Conservation (phyloP, 1,140 invertebrate species). For the Scaptomyza pallida region DNA sequence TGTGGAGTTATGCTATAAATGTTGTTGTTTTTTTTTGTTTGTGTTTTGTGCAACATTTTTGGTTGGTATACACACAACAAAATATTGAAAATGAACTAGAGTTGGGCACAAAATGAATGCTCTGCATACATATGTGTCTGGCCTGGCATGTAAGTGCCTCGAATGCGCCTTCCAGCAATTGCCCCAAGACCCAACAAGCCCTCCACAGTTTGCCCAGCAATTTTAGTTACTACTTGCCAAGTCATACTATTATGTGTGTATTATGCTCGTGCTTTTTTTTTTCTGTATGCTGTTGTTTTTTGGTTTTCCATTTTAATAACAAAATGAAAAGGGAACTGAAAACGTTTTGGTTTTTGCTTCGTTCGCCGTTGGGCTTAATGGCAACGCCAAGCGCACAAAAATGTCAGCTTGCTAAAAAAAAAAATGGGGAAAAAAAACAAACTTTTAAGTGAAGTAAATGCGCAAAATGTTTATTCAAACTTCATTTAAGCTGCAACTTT, state of each 20-base stretch:
- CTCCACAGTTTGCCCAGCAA: slow-evolving; percentile 42
- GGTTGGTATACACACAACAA: slow-evolving; percentile 56
- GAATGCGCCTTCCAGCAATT: slow-evolving; percentile 2
- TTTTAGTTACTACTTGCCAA: slow-evolving; percentile 75
- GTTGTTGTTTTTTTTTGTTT: slow-evolving; percentile 14
- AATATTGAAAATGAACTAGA: slow-evolving; percentile 74
- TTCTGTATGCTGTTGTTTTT: not conserved
- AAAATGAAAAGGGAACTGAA: slow-evolving; percentile 31
- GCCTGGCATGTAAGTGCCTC: slow-evolving; percentile 45
- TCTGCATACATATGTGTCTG: slow-evolving; percentile 45
- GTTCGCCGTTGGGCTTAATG: slow-evolving; percentile 59
- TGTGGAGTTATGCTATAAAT: slow-evolving; percentile 32
- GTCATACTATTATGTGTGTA: slow-evolving; percentile 61
- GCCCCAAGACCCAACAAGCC: slow-evolving; percentile 9
- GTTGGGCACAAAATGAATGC: slow-evolving; percentile 25
- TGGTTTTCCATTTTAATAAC: slow-evolving; percentile 53
- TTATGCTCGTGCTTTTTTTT: not conserved
- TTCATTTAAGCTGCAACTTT: slow-evolving; percentile 76
- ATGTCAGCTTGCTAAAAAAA: slow-evolving; percentile 62
- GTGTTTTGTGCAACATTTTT: slow-evolving; percentile 38
- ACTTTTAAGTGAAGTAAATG: slow-evolving; percentile 82
- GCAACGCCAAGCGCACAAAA: slow-evolving; percentile 54
- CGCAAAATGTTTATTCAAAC: slow-evolving; percentile 82
- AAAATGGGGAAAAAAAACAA: slow-evolving; percentile 8
- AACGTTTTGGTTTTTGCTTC: slow-evolving; percentile 55